These are phyloP conservation scores for Catharus bicknelli DNA, from an alignment of 2,113 vertebrate genomes.

Conservation along the genomic window DNA sequence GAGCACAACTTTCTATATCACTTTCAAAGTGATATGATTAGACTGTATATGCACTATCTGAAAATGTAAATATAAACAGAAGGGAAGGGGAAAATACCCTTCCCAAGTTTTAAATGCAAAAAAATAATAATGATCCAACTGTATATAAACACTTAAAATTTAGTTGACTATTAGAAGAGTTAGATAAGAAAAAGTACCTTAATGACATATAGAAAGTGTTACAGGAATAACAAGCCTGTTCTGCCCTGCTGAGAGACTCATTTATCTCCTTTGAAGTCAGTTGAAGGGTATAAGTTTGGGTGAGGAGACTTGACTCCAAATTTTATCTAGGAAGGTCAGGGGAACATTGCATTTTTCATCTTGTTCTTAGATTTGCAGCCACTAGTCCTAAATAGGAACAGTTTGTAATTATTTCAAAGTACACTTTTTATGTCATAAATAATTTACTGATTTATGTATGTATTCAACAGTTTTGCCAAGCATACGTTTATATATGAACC, in stretches of 20 bases:
- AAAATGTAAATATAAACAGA: slow-evolving; percentile 50
- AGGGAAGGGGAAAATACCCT: slow-evolving; percentile 29
- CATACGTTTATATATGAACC: background rate
- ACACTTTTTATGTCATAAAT: background rate
- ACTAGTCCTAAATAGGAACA: background rate
- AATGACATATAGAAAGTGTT: background rate
- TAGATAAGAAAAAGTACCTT: slow-evolving; percentile 14
- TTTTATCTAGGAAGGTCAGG: background rate
- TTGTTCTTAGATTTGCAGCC: background rate
- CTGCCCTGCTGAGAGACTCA: background rate
- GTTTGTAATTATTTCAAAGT: background rate
- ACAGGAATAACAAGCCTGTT: slow-evolving; percentile 19
- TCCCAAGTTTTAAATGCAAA: slow-evolving; percentile 10
- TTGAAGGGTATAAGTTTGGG: background rate
- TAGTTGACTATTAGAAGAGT: background rate
- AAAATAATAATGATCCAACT: background rate
- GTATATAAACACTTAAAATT: slow-evolving; percentile 9
- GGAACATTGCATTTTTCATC: background rate
- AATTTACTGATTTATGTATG: background rate
- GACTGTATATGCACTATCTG: slow-evolving; percentile 3
- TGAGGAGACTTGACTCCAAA: background rate
- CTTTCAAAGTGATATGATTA: slow-evolving; percentile 69
- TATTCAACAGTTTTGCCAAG: background rate
- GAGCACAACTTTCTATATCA: slow-evolving; percentile 70
- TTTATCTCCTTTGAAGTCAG: slow-evolving; percentile 32